Conservation (phyloP, 2,888 invertebrate genomes). For the Tethea ocularis region DNA sequence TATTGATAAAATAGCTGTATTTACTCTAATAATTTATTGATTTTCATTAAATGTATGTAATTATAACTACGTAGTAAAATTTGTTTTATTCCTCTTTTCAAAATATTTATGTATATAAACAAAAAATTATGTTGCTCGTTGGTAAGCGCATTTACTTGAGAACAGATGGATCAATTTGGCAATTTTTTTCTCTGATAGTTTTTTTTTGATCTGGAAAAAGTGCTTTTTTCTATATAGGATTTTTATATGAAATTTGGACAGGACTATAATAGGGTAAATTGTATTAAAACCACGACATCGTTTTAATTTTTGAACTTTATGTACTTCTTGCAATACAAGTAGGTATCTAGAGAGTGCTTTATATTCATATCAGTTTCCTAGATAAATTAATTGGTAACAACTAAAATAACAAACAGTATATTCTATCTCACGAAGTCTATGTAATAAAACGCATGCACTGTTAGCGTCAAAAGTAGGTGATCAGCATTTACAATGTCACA, state of each 20-base stretch:
- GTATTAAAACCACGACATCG: no score
- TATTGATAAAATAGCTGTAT: constrained; percentile 22
- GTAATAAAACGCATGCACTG: no score
- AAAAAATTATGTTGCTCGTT: no score
- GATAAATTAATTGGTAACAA: background rate
- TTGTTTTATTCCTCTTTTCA: background rate
- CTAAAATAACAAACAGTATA: background rate
- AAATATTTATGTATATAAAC: background rate
- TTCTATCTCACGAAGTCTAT: no score
- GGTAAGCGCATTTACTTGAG: no score
- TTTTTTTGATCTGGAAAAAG: no score
- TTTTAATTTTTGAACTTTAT: background rate
- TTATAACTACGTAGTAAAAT: background rate
- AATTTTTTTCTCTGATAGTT: no score
- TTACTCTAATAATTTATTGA: constrained; percentile 29
- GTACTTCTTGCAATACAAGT: background rate
- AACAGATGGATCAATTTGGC: no score
- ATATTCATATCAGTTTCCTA: background rate
- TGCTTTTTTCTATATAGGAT: no score
- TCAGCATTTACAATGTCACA: no score
- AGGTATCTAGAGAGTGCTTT: background rate
- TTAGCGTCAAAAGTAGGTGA: no score
- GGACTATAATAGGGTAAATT: background rate
- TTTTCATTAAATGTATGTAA: constrained; percentile 24
- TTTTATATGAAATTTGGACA: no score